Percentiles rank a stretch among this genome's conserved stretches.
phyloP scores from a whole-genome alignment of 37 sponge, comb jelly and placozoan species.

The Halichondria panicea region DNA sequence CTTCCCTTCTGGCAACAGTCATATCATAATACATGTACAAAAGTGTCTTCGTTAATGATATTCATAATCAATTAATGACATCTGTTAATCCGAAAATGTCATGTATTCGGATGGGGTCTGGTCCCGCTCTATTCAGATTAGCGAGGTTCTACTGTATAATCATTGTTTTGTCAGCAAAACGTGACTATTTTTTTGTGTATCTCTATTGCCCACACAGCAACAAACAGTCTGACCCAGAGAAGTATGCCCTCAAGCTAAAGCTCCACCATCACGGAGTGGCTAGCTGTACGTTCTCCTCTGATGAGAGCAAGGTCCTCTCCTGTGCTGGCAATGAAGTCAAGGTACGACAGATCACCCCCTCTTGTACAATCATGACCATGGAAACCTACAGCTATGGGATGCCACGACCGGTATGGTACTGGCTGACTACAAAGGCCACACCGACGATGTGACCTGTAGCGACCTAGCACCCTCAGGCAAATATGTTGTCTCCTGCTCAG shows the following conservation, averaged over 20 bases:
- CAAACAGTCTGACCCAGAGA: constrained; percentile 53
- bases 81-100: no score
- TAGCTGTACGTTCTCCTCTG: constrained; percentile 29
- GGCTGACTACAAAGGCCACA: constrained; percentile 36
- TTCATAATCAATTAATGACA: no score
- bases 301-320: constrained; percentile 39
- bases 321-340: constrained; percentile 35
- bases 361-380: no score
- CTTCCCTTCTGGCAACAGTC: no score
- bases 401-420: constrained; percentile 48
- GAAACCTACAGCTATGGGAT: constrained; percentile 56
- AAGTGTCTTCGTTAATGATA: no score
- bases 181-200: neutral
- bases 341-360: constrained; percentile 2
- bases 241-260: constrained; percentile 45
- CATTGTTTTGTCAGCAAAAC: no score
- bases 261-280: constrained; percentile 25
- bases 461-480: constrained; percentile 23
- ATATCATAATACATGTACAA: no score
- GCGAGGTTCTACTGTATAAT: no score
- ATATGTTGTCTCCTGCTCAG: constrained; percentile 40
- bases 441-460: constrained; percentile 48
- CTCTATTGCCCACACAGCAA: neutral
- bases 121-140: no score
- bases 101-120: no score